Evolutionary conservation across 2,113 vertebrate genomes (phyloP).

Genomic region (Vulpes vulpes): DNA sequence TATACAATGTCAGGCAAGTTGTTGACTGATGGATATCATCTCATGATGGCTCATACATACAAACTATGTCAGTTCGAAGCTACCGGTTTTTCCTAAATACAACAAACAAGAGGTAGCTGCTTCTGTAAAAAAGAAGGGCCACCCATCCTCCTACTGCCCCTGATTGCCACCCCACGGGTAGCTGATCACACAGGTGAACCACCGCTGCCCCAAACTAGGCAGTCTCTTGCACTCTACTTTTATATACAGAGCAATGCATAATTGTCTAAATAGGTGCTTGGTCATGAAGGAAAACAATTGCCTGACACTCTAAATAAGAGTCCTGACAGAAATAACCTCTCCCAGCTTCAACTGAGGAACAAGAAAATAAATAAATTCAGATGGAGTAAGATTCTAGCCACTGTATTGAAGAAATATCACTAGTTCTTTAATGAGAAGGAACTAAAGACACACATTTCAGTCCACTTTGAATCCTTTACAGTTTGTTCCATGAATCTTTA

Average conservation of each 20-base stretch:
- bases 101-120: background rate
- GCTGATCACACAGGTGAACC: background rate
- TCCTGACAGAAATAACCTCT: background rate
- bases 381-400: background rate
- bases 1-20: background rate
- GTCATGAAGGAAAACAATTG: background rate
- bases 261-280: fast-evolving
- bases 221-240: background rate
- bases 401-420: background rate
- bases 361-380: background rate
- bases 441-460: background rate
- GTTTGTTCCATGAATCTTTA: background rate
- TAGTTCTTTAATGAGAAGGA: background rate
- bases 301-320: background rate
- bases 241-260: background rate
- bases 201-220: background rate
- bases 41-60: fast-evolving
- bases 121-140: background rate
- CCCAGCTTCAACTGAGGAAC: background rate
- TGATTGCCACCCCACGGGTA: fast-evolving
- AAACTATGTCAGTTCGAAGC: fast-evolving
- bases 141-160: fast-evolving
- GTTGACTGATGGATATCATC: background rate
- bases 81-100: background rate
- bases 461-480: background rate